These are phyloP conservation scores for Polyodon spathula DNA, from an alignment of 2,113 vertebrate genomes.

Conservation along the genomic window DNA sequence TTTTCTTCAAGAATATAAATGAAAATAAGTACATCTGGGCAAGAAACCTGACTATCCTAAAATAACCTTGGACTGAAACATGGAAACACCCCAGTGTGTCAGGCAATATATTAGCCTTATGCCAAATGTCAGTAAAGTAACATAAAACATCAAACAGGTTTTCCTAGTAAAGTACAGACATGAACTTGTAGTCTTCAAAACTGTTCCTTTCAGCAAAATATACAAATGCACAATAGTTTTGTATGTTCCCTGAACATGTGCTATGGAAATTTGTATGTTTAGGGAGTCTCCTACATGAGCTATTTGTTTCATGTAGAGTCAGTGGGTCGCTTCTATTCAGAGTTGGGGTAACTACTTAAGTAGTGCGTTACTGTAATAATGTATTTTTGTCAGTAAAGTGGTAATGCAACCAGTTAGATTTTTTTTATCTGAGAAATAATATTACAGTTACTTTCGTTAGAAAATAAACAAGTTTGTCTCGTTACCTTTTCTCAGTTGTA, in stretches of 20 bases:
- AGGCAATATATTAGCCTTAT: slow-evolving; percentile 7
- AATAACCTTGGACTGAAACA: slow-evolving; percentile 12
- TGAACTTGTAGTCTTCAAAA: slow-evolving; percentile 1
- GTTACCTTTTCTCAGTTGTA: too few species aligned
- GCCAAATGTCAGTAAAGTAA: slow-evolving; percentile 10
- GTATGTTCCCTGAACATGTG: slow-evolving; percentile 6
- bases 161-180: slow-evolving; percentile 5
- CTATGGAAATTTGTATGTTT: neutral
- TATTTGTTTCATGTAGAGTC: slow-evolving; percentile 18
- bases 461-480: too few species aligned
- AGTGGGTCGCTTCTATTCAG: neutral
- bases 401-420: too few species aligned
- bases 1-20: neutral
- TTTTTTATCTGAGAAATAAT: too few species aligned
- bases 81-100: slow-evolving; percentile 5
- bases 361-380: too few species aligned
- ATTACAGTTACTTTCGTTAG: too few species aligned
- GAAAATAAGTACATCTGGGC: neutral
- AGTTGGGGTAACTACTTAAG: neutral
- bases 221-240: slow-evolving; percentile 1
- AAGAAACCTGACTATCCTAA: neutral
- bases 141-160: slow-evolving; percentile 4
- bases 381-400: neutral
- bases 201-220: slow-evolving; percentile 5
- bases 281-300: neutral